Base-by-base conservation (phyloP, 2,797 vertebrate genomes). In the Cuculus canorus region DNA sequence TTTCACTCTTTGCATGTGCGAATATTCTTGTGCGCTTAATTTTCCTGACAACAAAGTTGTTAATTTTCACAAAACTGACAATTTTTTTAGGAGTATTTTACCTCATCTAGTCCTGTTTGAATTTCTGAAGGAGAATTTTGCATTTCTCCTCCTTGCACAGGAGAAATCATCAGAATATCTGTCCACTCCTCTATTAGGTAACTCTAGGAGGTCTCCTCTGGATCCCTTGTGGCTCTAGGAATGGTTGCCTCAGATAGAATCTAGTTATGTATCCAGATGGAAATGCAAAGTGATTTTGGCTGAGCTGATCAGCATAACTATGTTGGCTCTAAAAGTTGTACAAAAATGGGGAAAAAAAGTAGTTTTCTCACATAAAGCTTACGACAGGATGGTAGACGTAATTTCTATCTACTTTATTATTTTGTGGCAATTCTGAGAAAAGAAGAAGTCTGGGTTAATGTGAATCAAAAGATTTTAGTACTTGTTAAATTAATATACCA, bases 241-340 rank as follows among this genome's bases (percentile, higher is more conserved):
- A 61, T 69, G 45, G 45, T 73, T 89, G 33, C 33, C 37, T 81
- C 54, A 93, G 78, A 84, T 78, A 70, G 48, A 87, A 82, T 47
- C 68, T 87, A 87, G 88, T 87, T 61, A n/a, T 64, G 5, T 64
- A 88, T 89, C 93, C 93, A 92, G 89, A 91, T 68, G 28, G 52
- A 39, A 83, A 61, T 78, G 41, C 45, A 75, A 70, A 92, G 14
- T 23, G 32, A 85, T 95, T 96, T 96, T 95, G 87, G 61, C 72
- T 83, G 61, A 95, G 56, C 41, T 16, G 43, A 87, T 65, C 30
- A 90, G 25, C 47, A 41, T 25, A 37, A 91, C 22, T 52, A 24
- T 50, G 9, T 66, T 88, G 52, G 53, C 66, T 77, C 52, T 9
- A 8, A 86, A 69, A 14, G 11, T 32, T 78, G 14, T 78, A 78